These are phyloP conservation scores for Neocrepidodera transversa DNA, from an alignment of 2,888 invertebrate species.

Conservation along the genomic window DNA sequence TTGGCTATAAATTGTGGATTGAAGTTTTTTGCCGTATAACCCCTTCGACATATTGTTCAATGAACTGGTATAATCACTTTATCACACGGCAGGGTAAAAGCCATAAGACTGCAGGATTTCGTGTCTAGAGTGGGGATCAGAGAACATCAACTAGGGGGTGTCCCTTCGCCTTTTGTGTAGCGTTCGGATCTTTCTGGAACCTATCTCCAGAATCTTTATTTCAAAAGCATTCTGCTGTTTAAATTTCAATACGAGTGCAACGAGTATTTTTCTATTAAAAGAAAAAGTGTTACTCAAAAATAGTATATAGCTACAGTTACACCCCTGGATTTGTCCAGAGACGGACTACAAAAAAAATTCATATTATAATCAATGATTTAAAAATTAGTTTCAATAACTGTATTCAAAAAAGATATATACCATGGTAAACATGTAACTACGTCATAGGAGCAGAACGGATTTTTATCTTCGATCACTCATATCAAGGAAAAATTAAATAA, in stretches of 20 bases:
- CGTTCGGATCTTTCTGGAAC: slow-evolving; percentile 47
- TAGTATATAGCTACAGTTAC: slow-evolving; percentile 45
- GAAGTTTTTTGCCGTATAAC: slow-evolving; percentile 35
- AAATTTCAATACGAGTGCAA: slow-evolving; percentile 48
- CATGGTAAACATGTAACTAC: too few relatives aligned
- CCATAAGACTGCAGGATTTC: slow-evolving; percentile 49
- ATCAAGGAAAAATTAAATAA: too few relatives aligned
- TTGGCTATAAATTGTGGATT: slow-evolving; percentile 14
- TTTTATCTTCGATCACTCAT: too few relatives aligned
- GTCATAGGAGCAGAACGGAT: too few relatives aligned
- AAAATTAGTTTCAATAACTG: too few relatives aligned
- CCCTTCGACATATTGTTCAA: slow-evolving; percentile 52
- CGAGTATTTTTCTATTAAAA: slow-evolving; percentile 46
- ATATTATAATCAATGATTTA: too few relatives aligned
- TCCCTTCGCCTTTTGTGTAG: slow-evolving; percentile 46
- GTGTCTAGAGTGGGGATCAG: slow-evolving; percentile 50
- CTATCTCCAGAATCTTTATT: slow-evolving; percentile 48
- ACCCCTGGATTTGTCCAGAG: slow-evolving; percentile 45
- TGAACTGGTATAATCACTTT: slow-evolving; percentile 56
- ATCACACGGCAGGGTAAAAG: slow-evolving; percentile 49
- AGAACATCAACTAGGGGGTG: slow-evolving; percentile 45
- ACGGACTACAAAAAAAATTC: slow-evolving; percentile 13
- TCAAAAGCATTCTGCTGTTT: slow-evolving; percentile 50
- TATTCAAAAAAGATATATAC: too few relatives aligned
- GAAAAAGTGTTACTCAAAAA: slow-evolving; percentile 48